These are phyloP conservation scores for Stichopus chloronotus DNA, from an alignment of 35 echinoderm and acorn worm species.

Conservation along the genomic window DNA sequence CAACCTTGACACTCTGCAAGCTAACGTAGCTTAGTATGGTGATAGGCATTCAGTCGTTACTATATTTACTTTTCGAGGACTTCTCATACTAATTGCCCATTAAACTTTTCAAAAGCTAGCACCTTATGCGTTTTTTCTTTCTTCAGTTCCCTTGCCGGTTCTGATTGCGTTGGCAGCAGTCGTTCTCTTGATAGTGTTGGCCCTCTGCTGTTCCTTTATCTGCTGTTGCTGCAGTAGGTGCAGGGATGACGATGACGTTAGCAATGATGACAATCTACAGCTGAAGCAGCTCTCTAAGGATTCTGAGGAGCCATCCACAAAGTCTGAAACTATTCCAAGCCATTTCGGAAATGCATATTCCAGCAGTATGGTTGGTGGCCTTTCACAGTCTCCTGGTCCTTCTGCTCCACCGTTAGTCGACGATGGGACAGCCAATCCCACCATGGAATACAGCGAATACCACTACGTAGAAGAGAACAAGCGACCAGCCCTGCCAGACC, in stretches of 20 bases:
- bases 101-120: no score
- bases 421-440: neutral
- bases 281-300: neutral
- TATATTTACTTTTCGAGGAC: no score
- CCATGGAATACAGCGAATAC: neutral
- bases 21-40: no score
- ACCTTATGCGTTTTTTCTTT: neutral
- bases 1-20: no score
- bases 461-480: neutral
- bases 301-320: neutral
- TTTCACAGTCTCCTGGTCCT: neutral
- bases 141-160: constrained; percentile 6
- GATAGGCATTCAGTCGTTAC: no score
- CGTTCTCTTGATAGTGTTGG: neutral
- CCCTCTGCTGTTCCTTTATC: neutral
- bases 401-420: neutral
- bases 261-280: neutral
- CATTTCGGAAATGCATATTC: neutral
- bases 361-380: neutral
- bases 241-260: neutral
- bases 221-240: neutral
- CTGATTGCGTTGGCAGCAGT: neutral
- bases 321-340: neutral
- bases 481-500: neutral
- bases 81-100: no score